These are phyloP conservation scores for Anthophora plumipes DNA, from an alignment of 2,888 invertebrate species.

Conservation along the genomic window DNA sequence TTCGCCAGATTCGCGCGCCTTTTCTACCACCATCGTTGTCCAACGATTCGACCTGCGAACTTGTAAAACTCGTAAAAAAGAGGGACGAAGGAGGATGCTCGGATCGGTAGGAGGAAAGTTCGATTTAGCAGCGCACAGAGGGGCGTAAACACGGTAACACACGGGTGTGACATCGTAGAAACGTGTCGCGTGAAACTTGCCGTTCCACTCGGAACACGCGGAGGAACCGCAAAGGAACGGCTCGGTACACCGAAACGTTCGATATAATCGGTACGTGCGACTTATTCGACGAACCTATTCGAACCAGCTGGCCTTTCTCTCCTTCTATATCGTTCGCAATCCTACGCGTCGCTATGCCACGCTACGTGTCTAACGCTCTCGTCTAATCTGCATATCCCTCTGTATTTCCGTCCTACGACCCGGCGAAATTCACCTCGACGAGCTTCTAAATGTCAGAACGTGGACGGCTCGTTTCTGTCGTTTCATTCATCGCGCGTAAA, in stretches of 20 bases:
- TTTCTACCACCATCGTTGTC: too few relatives aligned
- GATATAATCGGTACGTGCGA: slow-evolving; percentile 51
- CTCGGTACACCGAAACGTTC: slow-evolving; percentile 21
- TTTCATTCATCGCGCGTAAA: too few relatives aligned
- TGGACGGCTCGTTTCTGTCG: too few relatives aligned
- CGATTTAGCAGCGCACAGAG: not conserved
- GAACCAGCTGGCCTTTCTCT: slow-evolving; percentile 45
- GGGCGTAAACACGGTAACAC: not conserved
- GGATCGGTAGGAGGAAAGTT: slow-evolving; percentile 7
- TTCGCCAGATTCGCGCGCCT: not conserved
- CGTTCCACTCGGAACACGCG: slow-evolving; percentile 30
- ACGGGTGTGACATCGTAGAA: slow-evolving; percentile 34
- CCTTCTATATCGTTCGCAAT: not conserved
- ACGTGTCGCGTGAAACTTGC: slow-evolving; percentile 48
- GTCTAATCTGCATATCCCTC: too few relatives aligned
- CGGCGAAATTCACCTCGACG: not conserved
- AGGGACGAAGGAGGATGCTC: too few relatives aligned
- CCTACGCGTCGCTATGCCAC: not conserved
- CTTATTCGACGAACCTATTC: slow-evolving; percentile 68
- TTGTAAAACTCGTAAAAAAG: slow-evolving; percentile 6
- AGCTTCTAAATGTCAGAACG: too few relatives aligned
- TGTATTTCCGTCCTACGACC: not conserved
- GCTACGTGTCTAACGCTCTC: not conserved
- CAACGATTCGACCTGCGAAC: not conserved
- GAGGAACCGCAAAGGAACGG: not conserved